Percentiles rank a stretch among this genome's conserved stretches.
These are phyloP conservation scores for Sebastes kiyomatsui DNA, from an alignment of 2,797 vertebrate species.

Conservation along the genomic window DNA sequence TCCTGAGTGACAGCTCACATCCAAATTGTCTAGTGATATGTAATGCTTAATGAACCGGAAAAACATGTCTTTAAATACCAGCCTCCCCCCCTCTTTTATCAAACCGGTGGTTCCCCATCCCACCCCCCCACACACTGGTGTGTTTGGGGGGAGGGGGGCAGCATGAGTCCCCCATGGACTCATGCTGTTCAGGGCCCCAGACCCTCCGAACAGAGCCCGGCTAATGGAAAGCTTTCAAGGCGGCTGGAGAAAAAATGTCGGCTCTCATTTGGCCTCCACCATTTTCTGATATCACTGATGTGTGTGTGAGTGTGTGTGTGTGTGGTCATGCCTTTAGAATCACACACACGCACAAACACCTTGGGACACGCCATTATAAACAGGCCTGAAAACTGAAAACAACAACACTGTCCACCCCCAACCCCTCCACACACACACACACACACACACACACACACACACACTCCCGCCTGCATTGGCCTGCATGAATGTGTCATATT, in stretches of 20 bases:
- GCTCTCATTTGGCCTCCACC: conserved; percentile 87
- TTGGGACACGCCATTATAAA: conserved; percentile 81
- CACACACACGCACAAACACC: conserved; percentile 41
- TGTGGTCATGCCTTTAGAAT: background rate
- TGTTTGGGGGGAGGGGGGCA: too few relatives aligned
- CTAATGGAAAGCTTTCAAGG: conserved; percentile 99
- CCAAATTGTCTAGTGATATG: conserved; percentile 73
- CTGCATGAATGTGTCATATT: background rate
- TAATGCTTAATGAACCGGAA: conserved; percentile 84
- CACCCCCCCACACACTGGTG: background rate
- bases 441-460: conserved; percentile 6
- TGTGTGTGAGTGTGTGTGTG: conserved; percentile 30
- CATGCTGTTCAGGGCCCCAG: conserved; percentile 84
- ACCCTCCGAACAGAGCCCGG: conserved; percentile 81
- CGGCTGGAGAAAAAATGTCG: conserved; percentile 83
- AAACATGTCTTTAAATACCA: conserved; percentile 83
- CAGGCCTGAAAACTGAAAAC: conserved; percentile 60
- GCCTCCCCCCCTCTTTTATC: conserved; percentile 28
- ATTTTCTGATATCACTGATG: conserved; percentile 83
- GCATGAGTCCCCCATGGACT: conserved; percentile 47
- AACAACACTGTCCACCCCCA: conserved; percentile 37
- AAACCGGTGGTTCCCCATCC: conserved; percentile 30
- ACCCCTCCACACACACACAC: background rate
- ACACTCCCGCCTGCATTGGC: background rate
- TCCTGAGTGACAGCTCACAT: conserved; percentile 72